Conservation (phyloP, 2,888 invertebrate species). For the Philereme vetulata region DNA sequence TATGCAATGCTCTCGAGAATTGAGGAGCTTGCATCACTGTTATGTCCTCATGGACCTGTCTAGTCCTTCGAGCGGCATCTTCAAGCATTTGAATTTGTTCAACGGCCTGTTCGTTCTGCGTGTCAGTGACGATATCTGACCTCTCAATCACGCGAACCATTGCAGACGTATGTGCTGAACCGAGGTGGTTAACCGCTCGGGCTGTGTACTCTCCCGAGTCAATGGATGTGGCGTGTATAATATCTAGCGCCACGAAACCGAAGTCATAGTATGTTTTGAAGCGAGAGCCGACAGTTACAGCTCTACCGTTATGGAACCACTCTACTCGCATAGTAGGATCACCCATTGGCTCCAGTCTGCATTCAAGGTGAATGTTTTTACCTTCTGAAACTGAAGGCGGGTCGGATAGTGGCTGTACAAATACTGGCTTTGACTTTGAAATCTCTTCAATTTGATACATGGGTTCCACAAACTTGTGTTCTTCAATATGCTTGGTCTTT, state of each 20-base stretch:
- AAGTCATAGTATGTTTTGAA: constrained; percentile 98
- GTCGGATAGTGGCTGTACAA: constrained; percentile 94
- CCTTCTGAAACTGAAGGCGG: constrained; percentile 94
- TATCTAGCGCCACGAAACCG: constrained; percentile 98
- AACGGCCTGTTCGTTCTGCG: constrained; percentile 95
- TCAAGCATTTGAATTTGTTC: constrained; percentile 96
- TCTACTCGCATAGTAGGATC: constrained; percentile 98
- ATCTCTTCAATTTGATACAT: constrained; percentile 96
- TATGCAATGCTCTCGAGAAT: constrained; percentile 93
- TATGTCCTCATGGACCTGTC: constrained; percentile 90
- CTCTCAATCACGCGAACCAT: constrained; percentile 93
- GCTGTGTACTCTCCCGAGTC: constrained; percentile 98
- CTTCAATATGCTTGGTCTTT: constrained; percentile 94
- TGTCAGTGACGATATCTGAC: constrained; percentile 93
- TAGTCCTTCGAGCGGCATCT: constrained; percentile 88
- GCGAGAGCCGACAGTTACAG: constrained; percentile 94
- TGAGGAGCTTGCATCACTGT: constrained; percentile 93
- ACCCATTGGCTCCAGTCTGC: constrained; percentile 96
- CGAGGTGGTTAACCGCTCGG: constrained; percentile 95
- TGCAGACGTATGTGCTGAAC: constrained; percentile 95
- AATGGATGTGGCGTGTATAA: constrained; percentile 95
- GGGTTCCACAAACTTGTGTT: constrained; percentile 92
- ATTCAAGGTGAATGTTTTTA: constrained; percentile 95
- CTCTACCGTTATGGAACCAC: constrained; percentile 97
- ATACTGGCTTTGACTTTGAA: constrained; percentile 97